Base-by-base conservation (phyloP, 2,113 vertebrate genomes). In the Centropristis striata region DNA sequence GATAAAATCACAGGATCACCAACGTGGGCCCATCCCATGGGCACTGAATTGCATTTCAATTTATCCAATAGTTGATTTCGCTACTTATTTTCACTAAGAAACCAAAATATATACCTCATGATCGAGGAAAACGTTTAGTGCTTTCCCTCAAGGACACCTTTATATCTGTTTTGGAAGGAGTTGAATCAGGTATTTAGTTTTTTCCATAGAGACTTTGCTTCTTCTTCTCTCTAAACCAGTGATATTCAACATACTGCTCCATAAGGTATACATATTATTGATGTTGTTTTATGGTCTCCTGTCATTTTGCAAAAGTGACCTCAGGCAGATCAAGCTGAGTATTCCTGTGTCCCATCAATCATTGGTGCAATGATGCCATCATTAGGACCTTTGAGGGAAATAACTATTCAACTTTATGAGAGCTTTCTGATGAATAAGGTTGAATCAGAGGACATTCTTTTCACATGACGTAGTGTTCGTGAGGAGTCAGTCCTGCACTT, bases 391-490 rank as follows among this genome's bases (percentile, higher is more conserved):
- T n/a, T 9, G 2, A 59, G 61, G 59, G 59, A 36, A 59, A 80
- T 53, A 42, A 28, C 7, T 4, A 54, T 49, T 47, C 46, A 18
- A 60, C 12, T 49, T 49, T 41, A 60, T 21, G 27, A 37, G 39
- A 28, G 49, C 50, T 41, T 4, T 55, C n/a, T 8, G 25, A 41
- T 28, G 32, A 28, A 51, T 51, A 41, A 64, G 74, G 55, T 37
- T 1, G n/a, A 72, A 59, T 21, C 10, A 42, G 25, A 37, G 4
- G 59, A 81, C 60, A 90, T 92, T 78, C 59, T 78, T 79, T 68
- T 27, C 49, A 37, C 71, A 69, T 93, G 85, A 92, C 18, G 32
- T 28, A 51, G n/a, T 64, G 49, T 71, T 71, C 39, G 46, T 60
- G 14, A 71, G 74, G 74, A 86, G 42, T 47, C 75, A 32, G 60